Conservation (phyloP, 2,888 invertebrate species). For the Pseudococcus viburni region DNA sequence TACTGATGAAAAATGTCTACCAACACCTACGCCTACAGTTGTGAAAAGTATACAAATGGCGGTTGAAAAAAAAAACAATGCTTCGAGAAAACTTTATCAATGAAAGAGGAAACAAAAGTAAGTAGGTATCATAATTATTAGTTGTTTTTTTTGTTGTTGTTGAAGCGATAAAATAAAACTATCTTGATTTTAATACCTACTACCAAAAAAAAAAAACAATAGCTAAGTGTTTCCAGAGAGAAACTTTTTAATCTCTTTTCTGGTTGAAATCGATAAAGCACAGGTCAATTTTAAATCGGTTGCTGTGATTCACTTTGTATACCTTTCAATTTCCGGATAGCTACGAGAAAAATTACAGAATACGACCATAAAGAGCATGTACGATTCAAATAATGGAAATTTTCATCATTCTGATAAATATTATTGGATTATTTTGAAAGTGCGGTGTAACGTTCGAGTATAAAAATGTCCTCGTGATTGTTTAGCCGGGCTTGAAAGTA, state of each 20-base stretch:
- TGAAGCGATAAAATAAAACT: neutral
- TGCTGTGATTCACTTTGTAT: neutral
- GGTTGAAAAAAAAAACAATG: neutral
- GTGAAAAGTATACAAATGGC: neutral
- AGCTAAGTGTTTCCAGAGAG: neutral
- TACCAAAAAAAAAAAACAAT: neutral
- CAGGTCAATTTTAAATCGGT: neutral
- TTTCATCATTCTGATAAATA: neutral
- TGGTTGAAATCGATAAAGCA: neutral
- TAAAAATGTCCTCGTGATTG: neutral
- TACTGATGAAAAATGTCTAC: neutral
- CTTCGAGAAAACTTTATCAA: neutral
- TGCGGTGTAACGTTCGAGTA: neutral
- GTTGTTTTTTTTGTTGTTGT: neutral
- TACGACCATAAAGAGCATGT: neutral
- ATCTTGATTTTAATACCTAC: neutral
- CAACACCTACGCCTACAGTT: neutral
- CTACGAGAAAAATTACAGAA: neutral
- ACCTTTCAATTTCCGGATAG: neutral
- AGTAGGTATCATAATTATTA: neutral
- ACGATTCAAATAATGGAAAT: neutral
- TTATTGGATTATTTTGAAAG: neutral
- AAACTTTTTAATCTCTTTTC: neutral
- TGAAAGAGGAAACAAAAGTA: neutral
- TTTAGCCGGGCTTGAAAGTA: neutral